phyloP scores from a whole-genome alignment of 2,888 invertebrate genomes.

The Cantharis lateralis region DNA sequence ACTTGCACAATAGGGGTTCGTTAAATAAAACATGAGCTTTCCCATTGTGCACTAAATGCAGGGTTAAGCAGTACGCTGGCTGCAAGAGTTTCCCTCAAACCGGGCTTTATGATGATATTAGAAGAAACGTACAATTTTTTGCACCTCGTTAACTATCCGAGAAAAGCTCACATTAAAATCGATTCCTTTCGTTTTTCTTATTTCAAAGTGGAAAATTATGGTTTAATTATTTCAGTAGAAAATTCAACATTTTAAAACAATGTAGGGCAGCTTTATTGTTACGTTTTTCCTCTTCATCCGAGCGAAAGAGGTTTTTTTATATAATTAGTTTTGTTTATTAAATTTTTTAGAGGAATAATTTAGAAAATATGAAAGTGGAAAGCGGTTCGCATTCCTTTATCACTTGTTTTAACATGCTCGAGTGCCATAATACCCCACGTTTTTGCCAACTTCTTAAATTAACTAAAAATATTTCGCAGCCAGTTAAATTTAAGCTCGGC shows the following conservation, averaged over 20 bases:
- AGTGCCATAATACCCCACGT: constrained; percentile 6
- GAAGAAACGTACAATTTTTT: constrained; percentile 15
- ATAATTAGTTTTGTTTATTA: neutral
- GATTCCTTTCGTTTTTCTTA: neutral
- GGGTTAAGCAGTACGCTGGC: constrained; percentile 32
- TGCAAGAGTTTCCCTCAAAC: constrained; percentile 33
- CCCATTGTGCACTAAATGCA: constrained; percentile 44
- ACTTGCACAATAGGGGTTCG: constrained; percentile 40
- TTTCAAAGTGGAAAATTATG: neutral
- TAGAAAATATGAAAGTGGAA: neutral
- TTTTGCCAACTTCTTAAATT: neutral
- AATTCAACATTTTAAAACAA: neutral
- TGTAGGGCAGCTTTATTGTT: neutral
- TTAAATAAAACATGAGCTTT: constrained; percentile 47
- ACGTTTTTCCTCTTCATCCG: neutral
- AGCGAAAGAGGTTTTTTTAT: neutral
- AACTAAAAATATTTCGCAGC: neutral
- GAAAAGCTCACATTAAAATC: neutral
- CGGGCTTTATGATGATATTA: constrained; percentile 27
- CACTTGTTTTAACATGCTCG: neutral
- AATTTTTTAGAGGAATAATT: neutral
- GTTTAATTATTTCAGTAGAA: neutral
- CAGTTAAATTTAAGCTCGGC: neutral
- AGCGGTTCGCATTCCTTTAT: neutral
- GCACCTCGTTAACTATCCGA: neutral